Base-by-base conservation (phyloP, 2,888 invertebrate species). In the Pandemis cinnamomeana region DNA sequence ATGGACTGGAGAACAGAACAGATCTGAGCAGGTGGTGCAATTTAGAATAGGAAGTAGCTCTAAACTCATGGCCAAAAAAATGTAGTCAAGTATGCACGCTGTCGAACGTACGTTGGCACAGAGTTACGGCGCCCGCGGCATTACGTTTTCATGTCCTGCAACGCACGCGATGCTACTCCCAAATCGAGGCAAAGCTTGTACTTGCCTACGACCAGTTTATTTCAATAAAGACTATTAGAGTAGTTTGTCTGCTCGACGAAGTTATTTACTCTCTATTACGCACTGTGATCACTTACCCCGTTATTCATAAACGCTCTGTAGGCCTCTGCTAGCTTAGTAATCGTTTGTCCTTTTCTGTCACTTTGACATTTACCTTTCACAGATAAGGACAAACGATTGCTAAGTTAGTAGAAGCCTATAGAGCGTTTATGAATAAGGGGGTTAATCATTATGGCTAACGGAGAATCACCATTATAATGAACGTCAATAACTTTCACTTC, bases 81-180 rank as follows among this genome's bases (percentile, higher is more conserved):
- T 15, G 5, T 55, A 20, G 55, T 72, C 61, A 48, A 46, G 81
- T 78, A 81, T 80, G 78, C 79, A 76, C 79, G 82, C 79, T 79
- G 81, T 80, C 79, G 82, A 83, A 80, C 82, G 83, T 83, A 36
- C 27, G 27, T 36, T 82, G 86, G 84, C 84, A 84, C 81, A 82
- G 84, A 85, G 84, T 84, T 85, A 85, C 84, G 85, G 82, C 81
- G 83, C 79, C 80, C 80, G 71, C 71, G 77, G 78, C 85, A 88
- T 89, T 87, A 87, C 88, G 86, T 84, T 88, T 89, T 89, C 89
- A 88, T 80, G 69, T 71, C 78, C 84, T 83, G 81, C 82, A 80
- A 78, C 81, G 83, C 78, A 80, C 81, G 82, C 83, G 81, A 83
- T 83, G 82, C 1, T 81, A 81, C 80, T 80, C 82, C 80, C 81